Base-by-base conservation (phyloP, 2,888 invertebrate species). In the Rugalucina vietnamica region DNA sequence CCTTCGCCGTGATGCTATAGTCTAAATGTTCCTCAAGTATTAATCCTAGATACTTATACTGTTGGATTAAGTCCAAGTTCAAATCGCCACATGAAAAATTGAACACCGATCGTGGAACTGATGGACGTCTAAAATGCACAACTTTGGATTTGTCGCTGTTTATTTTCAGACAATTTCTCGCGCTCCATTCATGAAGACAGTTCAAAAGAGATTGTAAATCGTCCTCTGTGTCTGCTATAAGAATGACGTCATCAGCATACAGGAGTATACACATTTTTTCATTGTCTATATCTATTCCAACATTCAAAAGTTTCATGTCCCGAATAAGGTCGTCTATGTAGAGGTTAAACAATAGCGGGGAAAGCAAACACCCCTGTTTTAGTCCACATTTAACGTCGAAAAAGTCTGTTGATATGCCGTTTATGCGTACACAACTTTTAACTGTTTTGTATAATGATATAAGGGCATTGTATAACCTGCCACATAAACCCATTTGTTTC, bases 1-100 rank as follows among this genome's bases (percentile, higher is more conserved):
- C 37, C 21, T 36, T 80, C 0, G 80, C 76, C 54, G 54, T 80
- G 1, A 32, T 14, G 21, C n/a, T 74, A 54, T 36, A 80, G 70
- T 80, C 54, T 21, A 80, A 37, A 70, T 70, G 75, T 80, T 80
- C 75, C 5, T 29, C 21, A 1, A 80, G 14, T 29, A 75, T n/a
- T 12, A 80, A 29, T 39, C 70, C 36, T 24, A 76, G 39, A 14
- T 76, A 75, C n/a, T 39, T 76, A 24, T 76, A 36, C 37, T 72
- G 72, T 4, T 39, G 49, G 27, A 21, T 29, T 1, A 24, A 49
- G 14, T 43, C 39, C 49, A 72, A 43, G 39, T 43, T 27, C 1
- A 43, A 10, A 8, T 39, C 49, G 1, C 72, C 72, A 43, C 49
- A 72, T n/a, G 43, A 27, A 49, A 72, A 72, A 27, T n/a, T 4